Evolutionary conservation across 2,888 invertebrate species (phyloP).

Genomic region (Tenthredo mesomela): DNA sequence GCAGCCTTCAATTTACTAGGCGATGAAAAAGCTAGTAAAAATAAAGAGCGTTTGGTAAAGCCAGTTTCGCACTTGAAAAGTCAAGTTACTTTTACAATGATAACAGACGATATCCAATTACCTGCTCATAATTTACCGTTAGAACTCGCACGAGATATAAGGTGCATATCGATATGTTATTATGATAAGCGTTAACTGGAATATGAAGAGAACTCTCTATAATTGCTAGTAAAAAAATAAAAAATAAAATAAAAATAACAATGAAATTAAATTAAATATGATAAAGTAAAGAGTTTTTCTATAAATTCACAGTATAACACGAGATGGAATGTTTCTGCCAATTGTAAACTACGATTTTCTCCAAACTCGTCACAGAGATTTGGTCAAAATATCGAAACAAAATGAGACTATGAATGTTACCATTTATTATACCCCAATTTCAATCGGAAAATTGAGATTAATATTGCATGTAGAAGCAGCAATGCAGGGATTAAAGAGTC

Average conservation of each 20-base stretch:
- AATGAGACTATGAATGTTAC: conserved; percentile 84
- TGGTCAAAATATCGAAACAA: conserved; percentile 83
- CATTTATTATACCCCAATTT: conserved; percentile 86
- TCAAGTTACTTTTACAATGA: conserved; percentile 86
- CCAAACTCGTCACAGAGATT: conserved; percentile 88
- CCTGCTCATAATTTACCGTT: conserved; percentile 85
- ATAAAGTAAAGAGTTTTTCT: conserved; percentile 50
- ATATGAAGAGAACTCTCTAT: conserved; percentile 44
- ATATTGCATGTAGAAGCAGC: conserved; percentile 89
- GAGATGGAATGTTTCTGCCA: conserved; percentile 86
- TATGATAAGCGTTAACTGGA: conserved; percentile 40
- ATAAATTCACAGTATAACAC: conserved; percentile 80
- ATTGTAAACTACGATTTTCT: conserved; percentile 91
- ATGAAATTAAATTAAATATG: conserved; percentile 56
- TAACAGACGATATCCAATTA: conserved; percentile 86
- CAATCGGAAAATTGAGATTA: conserved; percentile 89
- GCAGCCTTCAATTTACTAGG: conserved; percentile 87
- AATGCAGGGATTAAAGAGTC: conserved; percentile 84
- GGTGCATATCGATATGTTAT: conserved; percentile 74
- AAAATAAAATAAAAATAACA: too few relatives aligned
- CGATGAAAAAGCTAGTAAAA: conserved; percentile 70
- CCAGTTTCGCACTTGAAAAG: conserved; percentile 90
- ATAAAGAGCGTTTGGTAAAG: conserved; percentile 65
- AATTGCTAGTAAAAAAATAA: conserved; percentile 54
- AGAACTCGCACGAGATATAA: conserved; percentile 83